Evolutionary conservation across 1,140 invertebrate species (phyloP), one percentile per base, ranked within the genome.

Genomic region (Pseudomyrmex dendroicus): DNA sequence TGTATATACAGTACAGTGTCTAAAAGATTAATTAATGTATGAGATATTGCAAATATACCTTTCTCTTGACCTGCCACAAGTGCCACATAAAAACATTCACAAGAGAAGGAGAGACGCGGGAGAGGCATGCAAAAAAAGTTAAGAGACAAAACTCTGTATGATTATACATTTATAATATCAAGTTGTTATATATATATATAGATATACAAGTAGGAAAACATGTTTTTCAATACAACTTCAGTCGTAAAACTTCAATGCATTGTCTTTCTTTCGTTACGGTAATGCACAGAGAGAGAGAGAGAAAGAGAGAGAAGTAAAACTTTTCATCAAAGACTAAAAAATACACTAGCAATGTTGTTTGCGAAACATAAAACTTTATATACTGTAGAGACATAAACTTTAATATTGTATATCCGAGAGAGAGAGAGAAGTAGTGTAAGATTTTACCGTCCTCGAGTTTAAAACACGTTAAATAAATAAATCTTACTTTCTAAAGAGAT

Each of bases 51-150:
- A 92, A 95, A 95, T 95, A 95, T 95, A 95, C 95, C 95, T 95
- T 95, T 92, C 93, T 94, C 84, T 94, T 95, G 94, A 94, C 94
- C 95, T 95, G 95, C 92, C 93, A 94, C 90, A 94, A 94, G 92
- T 95, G 95, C 94, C 95, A 95, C 95, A 95, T 91, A 95, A 94
- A 94, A 95, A 95, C 94, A 95, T 95, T 95, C 95, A 95, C 90
- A 94, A 94, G 92, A 94, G 94, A 94, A 92, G 92, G 91, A 94
- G 92, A 93, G 92, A 94, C 92, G 90, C 92, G 91, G 92, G 92
- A 94, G 94, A 95, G 90, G 94, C 95, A 95, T 95, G 95, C 95
- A 95, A 95, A 95, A 77, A 95, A 95, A 94, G 90, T 93, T 94
- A 92, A 94, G 91, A 95, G 90, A 94, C 90, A 93, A 93, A 92